phyloP scores from a whole-genome alignment of 2,888 invertebrate genomes.

The Odontocerum albicorne region DNA sequence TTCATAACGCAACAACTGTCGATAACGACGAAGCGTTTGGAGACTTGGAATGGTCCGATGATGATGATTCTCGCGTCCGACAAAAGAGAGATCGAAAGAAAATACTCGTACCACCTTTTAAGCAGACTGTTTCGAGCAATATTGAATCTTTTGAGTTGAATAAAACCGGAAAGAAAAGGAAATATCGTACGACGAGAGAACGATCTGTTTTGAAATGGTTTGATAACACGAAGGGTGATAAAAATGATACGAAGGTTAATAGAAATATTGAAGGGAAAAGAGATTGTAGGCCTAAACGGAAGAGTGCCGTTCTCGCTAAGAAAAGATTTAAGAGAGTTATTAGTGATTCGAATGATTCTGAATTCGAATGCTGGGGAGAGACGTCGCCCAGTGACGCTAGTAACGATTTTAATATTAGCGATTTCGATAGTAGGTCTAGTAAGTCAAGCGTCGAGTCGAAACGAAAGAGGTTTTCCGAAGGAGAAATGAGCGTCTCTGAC shows the following conservation, averaged over 20 bases:
- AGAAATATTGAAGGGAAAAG: neutral
- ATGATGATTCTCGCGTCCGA: no score
- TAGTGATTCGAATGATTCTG: neutral
- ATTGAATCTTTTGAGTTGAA: no score
- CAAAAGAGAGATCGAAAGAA: no score
- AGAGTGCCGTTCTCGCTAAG: conserved; percentile 6
- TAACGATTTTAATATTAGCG: conserved; percentile 13
- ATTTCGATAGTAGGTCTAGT: conserved; percentile 18
- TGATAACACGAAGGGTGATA: no score
- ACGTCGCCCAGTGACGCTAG: conserved; percentile 23
- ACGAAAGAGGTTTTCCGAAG: conserved; percentile 9
- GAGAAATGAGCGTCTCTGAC: conserved; percentile 6
- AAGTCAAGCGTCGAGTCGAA: neutral
- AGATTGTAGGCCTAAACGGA: neutral
- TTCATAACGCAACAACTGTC: no score
- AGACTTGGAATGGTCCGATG: no score
- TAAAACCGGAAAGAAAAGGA: no score
- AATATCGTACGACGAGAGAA: no score
- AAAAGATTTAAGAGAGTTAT: conserved; percentile 1
- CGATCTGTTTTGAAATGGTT: no score
- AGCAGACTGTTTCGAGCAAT: no score
- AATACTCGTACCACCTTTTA: no score
- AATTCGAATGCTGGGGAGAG: conserved; percentile 24
- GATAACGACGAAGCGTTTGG: no score
- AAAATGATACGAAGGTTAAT: neutral